Conservation (phyloP, 2,797 vertebrate genomes). For the Lophotriccus pileatus region DNA sequence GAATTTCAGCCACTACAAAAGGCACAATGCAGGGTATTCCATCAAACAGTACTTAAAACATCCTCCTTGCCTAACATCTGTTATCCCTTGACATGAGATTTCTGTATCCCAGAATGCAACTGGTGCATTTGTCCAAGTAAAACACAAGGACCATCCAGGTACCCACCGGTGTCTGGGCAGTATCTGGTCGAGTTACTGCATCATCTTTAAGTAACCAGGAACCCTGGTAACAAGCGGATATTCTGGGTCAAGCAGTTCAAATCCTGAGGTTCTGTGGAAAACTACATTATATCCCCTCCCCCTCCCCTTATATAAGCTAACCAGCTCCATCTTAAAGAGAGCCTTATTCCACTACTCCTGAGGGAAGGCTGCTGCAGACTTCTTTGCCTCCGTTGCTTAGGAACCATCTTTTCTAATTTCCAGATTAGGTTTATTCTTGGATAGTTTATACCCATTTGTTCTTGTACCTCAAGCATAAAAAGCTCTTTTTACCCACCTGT, state of each 20-base stretch:
- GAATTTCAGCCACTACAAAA: background rate
- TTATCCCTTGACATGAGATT: background rate
- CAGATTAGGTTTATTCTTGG: constrained; percentile 52
- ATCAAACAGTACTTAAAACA: background rate
- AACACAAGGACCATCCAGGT: background rate
- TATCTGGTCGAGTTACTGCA: background rate
- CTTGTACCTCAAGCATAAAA: background rate
- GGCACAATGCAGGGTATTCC: rapidly evolving
- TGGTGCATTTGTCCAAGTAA: background rate
- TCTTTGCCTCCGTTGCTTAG: constrained; percentile 45
- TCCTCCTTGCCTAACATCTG: background rate
- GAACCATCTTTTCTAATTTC: constrained; percentile 55
- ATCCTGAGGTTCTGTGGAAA: background rate
- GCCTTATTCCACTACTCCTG: background rate
- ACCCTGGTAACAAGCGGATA: rapidly evolving
- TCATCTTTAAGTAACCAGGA: background rate
- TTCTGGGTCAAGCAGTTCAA: background rate
- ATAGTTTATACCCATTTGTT: constrained; percentile 20
- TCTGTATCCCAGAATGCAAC: background rate
- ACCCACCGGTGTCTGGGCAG: background rate
- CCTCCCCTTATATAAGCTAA: background rate
- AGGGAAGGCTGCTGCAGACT: constrained; percentile 33
- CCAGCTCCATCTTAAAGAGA: constrained; percentile 10
- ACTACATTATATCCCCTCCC: background rate
- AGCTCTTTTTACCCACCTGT: background rate